Conservation (phyloP, 2,888 invertebrate genomes). For the Eledone cirrhosa region DNA sequence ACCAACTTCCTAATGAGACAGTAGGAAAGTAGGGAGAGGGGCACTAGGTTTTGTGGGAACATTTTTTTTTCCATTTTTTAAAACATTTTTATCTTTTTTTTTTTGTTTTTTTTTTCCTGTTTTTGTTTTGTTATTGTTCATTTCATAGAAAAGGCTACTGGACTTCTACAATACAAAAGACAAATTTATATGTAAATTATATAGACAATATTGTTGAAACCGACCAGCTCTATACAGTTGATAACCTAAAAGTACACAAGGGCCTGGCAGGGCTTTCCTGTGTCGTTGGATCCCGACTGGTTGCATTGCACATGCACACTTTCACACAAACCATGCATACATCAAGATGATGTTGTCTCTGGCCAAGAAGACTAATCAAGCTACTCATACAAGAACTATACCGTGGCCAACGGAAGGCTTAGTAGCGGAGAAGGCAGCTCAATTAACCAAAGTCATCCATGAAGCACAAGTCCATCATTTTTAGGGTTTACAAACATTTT, state of each 20-base stretch:
- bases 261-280: slow-evolving; percentile 5
- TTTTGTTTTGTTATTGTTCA: slow-evolving; percentile 6
- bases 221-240: slow-evolving; percentile 27
- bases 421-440: slow-evolving; percentile 15
- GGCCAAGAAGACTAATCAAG: slow-evolving; percentile 28
- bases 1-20: not conserved
- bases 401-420: slow-evolving; percentile 23
- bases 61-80: not conserved
- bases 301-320: slow-evolving; percentile 26
- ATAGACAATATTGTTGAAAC: slow-evolving; percentile 24
- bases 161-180: slow-evolving; percentile 29
- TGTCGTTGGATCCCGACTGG: slow-evolving; percentile 4
- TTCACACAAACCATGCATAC: not conserved
- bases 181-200: slow-evolving; percentile 25
- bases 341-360: slow-evolving; percentile 21
- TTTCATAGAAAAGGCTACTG: slow-evolving; percentile 28
- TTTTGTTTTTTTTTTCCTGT: not conserved
- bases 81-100: not conserved
- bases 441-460: slow-evolving; percentile 21
- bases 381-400: slow-evolving; percentile 31
- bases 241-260: slow-evolving; percentile 27
- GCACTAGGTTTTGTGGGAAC: not conserved
- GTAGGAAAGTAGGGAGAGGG: not conserved
- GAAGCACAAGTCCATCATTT: slow-evolving; percentile 9
- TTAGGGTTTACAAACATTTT: slow-evolving; percentile 23